These are phyloP conservation scores for Temnothorax nylanderi DNA, from an alignment of 1,140 invertebrate species.

Conservation along the genomic window DNA sequence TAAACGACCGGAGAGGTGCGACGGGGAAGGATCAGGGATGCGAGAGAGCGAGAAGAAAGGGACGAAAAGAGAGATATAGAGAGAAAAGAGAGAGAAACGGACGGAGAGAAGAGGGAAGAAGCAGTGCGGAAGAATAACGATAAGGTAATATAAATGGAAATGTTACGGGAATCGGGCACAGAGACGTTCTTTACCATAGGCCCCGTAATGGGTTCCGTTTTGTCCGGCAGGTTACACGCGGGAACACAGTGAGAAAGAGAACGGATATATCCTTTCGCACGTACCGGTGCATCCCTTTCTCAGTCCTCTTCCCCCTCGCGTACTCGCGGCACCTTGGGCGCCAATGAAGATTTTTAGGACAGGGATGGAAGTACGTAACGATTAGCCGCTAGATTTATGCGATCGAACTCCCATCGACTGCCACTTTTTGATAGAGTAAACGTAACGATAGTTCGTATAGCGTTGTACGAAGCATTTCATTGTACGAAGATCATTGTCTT, in stretches of 20 bases:
- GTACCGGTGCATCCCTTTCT: neutral
- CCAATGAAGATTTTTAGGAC: constrained; percentile 10
- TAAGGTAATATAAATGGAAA: constrained; percentile 84
- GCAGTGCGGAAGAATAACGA: constrained; percentile 70
- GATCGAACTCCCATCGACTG: constrained; percentile 20
- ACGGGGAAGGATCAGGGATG: constrained; percentile 1
- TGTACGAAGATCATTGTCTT: neutral
- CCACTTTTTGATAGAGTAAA: constrained; percentile 41
- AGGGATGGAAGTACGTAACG: constrained; percentile 3
- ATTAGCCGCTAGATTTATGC: constrained; percentile 17
- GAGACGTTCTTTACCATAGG: constrained; percentile 30
- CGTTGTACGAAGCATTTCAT: neutral
- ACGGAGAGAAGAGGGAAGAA: constrained; percentile 41
- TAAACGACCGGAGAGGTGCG: constrained; percentile 59
- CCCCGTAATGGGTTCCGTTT: constrained; percentile 76
- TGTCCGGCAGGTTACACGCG: constrained; percentile 67
- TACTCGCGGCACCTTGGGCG: neutral
- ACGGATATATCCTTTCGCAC: constrained; percentile 24
- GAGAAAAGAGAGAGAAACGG: constrained; percentile 5
- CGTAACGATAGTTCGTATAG: constrained; percentile 19
- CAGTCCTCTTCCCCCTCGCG: neutral
- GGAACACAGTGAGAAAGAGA: constrained; percentile 26
- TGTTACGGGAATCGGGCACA: constrained; percentile 63
- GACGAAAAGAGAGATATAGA: neutral
- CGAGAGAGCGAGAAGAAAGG: neutral